These are phyloP conservation scores for Haliaeetus leucogaster DNA, from an alignment of 2,113 vertebrate genomes.

Conservation along the genomic window DNA sequence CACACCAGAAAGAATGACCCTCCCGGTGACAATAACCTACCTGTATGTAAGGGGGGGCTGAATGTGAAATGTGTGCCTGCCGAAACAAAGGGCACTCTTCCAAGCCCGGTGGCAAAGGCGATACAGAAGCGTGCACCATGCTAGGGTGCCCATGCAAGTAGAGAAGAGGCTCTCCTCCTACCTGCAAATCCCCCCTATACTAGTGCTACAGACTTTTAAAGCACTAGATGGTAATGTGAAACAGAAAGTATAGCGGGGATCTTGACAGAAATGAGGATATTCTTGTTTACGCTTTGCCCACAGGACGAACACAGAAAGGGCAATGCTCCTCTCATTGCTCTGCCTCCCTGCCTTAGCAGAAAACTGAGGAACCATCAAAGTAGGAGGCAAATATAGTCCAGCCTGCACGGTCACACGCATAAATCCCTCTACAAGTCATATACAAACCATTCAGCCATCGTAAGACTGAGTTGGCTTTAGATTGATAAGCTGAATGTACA, in stretches of 20 bases:
- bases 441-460: not conserved
- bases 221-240: not conserved
- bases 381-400: not conserved
- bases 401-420: not conserved
- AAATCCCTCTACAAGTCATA: not conserved
- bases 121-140: not conserved
- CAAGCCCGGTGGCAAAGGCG: rapidly evolving
- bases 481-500: not conserved
- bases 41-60: not conserved
- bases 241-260: not conserved
- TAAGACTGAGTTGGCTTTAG: not conserved
- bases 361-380: not conserved
- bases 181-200: not conserved
- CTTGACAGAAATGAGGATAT: not conserved
- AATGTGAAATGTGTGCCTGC: rapidly evolving
- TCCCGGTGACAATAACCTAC: not conserved
- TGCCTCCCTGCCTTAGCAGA: not conserved
- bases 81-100: not conserved
- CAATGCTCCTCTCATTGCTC: not conserved
- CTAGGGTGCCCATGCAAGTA: rapidly evolving
- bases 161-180: not conserved
- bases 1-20: not conserved
- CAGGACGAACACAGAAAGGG: not conserved
- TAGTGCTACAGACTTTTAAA: not conserved
- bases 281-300: not conserved